Percentiles rank a stretch among this genome's conserved stretches.
phyloP scores from a whole-genome alignment of 2,797 vertebrate genomes.

The Podarcis siculus region DNA sequence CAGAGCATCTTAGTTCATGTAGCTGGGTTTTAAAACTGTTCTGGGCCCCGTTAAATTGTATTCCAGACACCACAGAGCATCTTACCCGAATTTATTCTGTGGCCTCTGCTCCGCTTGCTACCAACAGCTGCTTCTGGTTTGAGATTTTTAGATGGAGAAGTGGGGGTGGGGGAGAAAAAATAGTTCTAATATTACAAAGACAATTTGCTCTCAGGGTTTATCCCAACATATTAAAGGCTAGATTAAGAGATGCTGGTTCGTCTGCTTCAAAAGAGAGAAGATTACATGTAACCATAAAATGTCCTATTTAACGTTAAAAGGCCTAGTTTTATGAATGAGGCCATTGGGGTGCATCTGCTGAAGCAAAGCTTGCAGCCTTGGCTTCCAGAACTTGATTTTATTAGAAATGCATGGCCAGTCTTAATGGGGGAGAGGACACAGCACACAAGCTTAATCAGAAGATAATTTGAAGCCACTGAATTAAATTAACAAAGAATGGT shows the following conservation, averaged over 20 bases:
- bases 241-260: constrained; percentile 78
- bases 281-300: constrained; percentile 72
- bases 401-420: constrained; percentile 36
- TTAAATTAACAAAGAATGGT: background rate
- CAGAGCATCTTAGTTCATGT: accelerated
- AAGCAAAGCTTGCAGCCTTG: constrained; percentile 57
- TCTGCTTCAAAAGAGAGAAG: constrained; percentile 76
- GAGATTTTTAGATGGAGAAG: constrained; percentile 66
- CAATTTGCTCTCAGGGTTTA: constrained; percentile 78
- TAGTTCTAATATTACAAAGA: constrained; percentile 69
- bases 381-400: constrained; percentile 54
- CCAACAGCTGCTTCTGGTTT: constrained; percentile 79
- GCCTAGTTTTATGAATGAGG: constrained; percentile 69
- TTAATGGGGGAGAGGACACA: constrained; percentile 36
- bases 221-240: constrained; percentile 74
- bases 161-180: constrained; percentile 58
- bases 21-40: constrained; percentile 30
- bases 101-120: constrained; percentile 26
- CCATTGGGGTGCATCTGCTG: constrained; percentile 62
- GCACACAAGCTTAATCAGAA: constrained; percentile 37
- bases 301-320: constrained; percentile 66
- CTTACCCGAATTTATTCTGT: constrained; percentile 68
- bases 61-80: constrained; percentile 53
- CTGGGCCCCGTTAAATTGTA: constrained; percentile 45
- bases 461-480: background rate